Conservation (phyloP, 2,113 vertebrate species). For the Pionites leucogaster region DNA sequence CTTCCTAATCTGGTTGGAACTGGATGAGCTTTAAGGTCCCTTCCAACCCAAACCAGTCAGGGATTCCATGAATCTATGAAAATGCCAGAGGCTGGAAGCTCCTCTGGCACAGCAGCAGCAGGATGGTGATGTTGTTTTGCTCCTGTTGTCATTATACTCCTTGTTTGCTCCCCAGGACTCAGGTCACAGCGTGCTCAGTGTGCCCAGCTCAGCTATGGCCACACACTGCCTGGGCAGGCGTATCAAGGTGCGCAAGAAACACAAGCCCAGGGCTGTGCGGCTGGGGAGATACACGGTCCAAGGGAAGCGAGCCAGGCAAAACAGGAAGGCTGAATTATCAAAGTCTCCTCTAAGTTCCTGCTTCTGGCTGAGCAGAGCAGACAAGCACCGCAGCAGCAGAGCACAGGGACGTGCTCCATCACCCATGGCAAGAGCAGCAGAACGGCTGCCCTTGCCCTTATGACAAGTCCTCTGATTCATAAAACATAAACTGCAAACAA, state of each 20-base stretch:
- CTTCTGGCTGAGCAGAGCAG: neutral
- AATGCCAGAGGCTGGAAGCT: neutral
- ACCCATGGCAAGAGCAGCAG: neutral
- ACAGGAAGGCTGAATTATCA: constrained; percentile 8
- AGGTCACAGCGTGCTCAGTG: rapidly evolving
- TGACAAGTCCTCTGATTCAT: neutral
- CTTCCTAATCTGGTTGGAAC: neutral
- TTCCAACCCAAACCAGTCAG: neutral
- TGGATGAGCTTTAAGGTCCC: neutral
- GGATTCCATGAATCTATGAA: neutral
- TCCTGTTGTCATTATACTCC: rapidly evolving
- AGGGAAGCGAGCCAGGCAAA: neutral
- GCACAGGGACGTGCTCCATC: neutral
- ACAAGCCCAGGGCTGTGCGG: neutral
- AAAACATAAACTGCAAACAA: neutral
- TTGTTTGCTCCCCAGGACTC: rapidly evolving
- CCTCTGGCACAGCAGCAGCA: neutral
- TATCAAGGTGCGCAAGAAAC: neutral
- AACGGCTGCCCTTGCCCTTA: neutral
- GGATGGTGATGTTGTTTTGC: neutral
- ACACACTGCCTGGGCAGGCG: neutral
- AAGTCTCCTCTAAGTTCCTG: neutral
- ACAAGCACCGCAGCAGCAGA: neutral
- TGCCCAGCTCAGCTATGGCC: neutral
- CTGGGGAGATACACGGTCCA: neutral